Evolutionary conservation across 2,797 vertebrate genomes (phyloP), one percentile per base, ranked within the genome.

Genomic region (Smutsia gigantea): DNA sequence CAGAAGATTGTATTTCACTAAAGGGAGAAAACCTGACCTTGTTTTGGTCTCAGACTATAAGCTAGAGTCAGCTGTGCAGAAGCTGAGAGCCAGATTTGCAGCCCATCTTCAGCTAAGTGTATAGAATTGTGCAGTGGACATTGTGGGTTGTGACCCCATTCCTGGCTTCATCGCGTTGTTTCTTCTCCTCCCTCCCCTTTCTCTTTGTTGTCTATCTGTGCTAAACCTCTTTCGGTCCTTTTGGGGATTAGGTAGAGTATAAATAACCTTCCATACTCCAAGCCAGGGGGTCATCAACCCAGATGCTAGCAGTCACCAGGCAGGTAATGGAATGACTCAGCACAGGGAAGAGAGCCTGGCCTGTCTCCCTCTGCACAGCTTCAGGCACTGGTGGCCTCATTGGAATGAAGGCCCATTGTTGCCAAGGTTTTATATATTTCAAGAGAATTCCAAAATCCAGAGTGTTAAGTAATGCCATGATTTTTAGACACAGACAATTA

Each of bases 361-460:
- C 13, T 15, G 1, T 55, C 31, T 68, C 31, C 61, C 10, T 46
- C 55, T 23, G 13, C 72, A 39, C 6, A 69, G 27, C 39, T 34
- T 6, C 0, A 0, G 23, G 55, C 39, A 21, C 13, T 19, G 14
- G 31, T 49, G 46, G 4, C 12, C 75, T 7, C 18, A 5, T 2
- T 71, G 31, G 34, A 63, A 46, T 61, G 53, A 92, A 17, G 25
- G 42, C 14, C 17, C 25, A 11, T 71, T 77, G 13, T 18, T 68
- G 25, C 21, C 69, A 55, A 29, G 34, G 55, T n/a, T 87, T 39
- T 34, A 83, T 29, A 51, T 79, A 29, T 94, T 96, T 85, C 17
- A 87, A 87, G 86, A 92, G 37, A 82, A 91, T 5, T 92, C 21
- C 68, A 87, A 92, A 88, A 64, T 79, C 37, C 2, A 64, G n/a